Evolutionary conservation across 1,140 invertebrate genomes (phyloP).

Genomic region (Bombus picipes): DNA sequence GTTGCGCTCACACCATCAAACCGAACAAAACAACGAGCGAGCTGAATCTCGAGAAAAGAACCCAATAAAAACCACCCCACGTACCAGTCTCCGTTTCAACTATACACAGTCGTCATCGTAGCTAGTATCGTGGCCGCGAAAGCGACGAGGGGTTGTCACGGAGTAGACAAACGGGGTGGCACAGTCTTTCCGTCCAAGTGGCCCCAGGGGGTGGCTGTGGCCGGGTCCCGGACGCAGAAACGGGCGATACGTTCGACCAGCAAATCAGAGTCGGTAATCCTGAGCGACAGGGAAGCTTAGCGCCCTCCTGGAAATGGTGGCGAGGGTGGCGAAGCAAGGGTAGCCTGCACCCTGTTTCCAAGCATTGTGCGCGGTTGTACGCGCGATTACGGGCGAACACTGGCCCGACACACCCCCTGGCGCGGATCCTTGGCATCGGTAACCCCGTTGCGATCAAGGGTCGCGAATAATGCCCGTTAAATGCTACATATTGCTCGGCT

Average conservation of each 20-base stretch:
- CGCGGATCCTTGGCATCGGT: constrained; percentile 54
- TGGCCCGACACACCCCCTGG: constrained; percentile 10
- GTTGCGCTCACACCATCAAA: no score
- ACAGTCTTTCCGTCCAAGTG: constrained; percentile 29
- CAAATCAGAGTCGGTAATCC: constrained; percentile 73
- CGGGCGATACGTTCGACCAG: constrained; percentile 60
- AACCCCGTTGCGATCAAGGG: constrained; percentile 57
- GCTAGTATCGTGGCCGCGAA: neutral
- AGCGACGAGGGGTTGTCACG: neutral
- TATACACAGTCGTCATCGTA: constrained; percentile 1
- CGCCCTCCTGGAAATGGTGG: constrained; percentile 64
- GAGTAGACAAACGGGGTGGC: neutral
- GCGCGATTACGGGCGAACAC: constrained; percentile 28
- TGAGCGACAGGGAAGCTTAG: constrained; percentile 75
- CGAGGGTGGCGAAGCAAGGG: constrained; percentile 36
- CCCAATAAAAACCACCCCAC: neutral
- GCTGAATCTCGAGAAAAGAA: neutral
- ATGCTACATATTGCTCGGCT: constrained; percentile 74
- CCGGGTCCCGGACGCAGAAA: constrained; percentile 52
- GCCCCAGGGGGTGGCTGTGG: constrained; percentile 39
- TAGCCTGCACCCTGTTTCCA: neutral
- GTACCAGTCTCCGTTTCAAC: neutral
- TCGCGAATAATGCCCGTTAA: constrained; percentile 72
- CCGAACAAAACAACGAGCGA: constrained; percentile 5
- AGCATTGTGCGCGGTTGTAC: constrained; percentile 56